phyloP scores from a whole-genome alignment of 2,888 invertebrate species.

The Myopa tessellatipennis region DNA sequence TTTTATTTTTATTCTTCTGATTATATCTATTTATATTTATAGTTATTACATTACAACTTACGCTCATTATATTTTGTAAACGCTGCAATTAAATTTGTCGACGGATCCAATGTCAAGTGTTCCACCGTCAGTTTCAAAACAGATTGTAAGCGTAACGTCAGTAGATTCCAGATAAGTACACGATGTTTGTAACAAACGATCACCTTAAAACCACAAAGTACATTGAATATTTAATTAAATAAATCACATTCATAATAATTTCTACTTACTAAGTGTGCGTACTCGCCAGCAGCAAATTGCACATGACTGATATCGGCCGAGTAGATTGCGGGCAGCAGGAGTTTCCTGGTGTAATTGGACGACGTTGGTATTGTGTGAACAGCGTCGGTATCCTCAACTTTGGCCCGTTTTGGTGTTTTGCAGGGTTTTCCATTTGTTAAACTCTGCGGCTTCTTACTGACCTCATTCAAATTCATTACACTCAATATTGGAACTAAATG shows the following conservation, averaged over 20 bases:
- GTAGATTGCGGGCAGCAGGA: slow-evolving; percentile 50
- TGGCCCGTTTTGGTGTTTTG: background rate
- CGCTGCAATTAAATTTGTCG: slow-evolving; percentile 74
- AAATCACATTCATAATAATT: background rate
- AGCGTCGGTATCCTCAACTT: background rate
- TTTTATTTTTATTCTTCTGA: background rate
- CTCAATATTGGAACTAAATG: slow-evolving; percentile 59
- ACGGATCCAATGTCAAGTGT: slow-evolving; percentile 72
- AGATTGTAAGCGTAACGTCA: slow-evolving; percentile 75
- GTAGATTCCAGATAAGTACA: slow-evolving; percentile 76
- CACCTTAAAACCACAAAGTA: slow-evolving; percentile 51
- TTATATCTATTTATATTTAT: background rate
- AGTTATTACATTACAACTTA: slow-evolving; percentile 65
- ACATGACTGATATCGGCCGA: slow-evolving; percentile 59
- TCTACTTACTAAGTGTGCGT: slow-evolving; percentile 58
- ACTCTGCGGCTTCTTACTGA: slow-evolving; percentile 5
- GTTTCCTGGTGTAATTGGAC: slow-evolving; percentile 5
- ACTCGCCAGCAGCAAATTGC: slow-evolving; percentile 64
- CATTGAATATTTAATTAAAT: slow-evolving; percentile 3
- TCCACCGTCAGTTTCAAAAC: slow-evolving; percentile 65
- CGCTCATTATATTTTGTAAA: slow-evolving; percentile 73
- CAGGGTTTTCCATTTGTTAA: slow-evolving; percentile 8
- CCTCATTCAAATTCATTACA: slow-evolving; percentile 54
- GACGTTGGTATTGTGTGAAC: background rate
- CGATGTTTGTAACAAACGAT: slow-evolving; percentile 69